A percentile compares a stretch with the other conserved stretches of the same genome.
Conservation (phyloP, 1,140 invertebrate species). For the Apis dorsata region DNA sequence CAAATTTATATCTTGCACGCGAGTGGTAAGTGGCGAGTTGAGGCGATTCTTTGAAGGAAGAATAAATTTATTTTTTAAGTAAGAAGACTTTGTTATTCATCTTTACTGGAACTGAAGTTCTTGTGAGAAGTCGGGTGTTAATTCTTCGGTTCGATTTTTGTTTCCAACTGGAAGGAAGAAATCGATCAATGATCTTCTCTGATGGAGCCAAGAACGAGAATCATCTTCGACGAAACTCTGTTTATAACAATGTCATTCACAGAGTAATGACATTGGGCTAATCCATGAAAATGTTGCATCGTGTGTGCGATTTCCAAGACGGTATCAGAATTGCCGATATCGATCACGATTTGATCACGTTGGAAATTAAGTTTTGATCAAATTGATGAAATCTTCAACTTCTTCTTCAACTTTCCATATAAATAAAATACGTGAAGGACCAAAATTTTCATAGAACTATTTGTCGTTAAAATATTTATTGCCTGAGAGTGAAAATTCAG, state of each 20-base stretch:
- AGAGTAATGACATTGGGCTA: conserved; percentile 10
- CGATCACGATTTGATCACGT: background rate
- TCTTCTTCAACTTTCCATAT: too few species aligned
- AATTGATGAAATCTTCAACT: background rate
- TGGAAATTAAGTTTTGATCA: background rate
- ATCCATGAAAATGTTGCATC: conserved; percentile 39
- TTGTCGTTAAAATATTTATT: too few species aligned
- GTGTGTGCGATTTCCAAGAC: conserved; percentile 34
- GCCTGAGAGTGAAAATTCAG: too few species aligned
- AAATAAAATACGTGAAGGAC: too few species aligned
- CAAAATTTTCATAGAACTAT: too few species aligned
- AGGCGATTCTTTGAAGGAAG: background rate
- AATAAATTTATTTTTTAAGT: too few species aligned
- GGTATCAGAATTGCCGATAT: background rate
- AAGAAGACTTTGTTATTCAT: too few species aligned
- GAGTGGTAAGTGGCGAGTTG: background rate
- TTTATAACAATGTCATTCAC: background rate
- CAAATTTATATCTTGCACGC: background rate
- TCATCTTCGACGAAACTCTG: conserved; percentile 18
- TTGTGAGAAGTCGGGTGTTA: too few species aligned
- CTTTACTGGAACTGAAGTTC: too few species aligned
- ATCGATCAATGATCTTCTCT: background rate
- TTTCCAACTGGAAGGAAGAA: too few species aligned
- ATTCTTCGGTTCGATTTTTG: too few species aligned
- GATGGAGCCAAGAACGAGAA: background rate